Percentiles rank a stretch among this genome's conserved stretches.
These are phyloP conservation scores for Polypterus bichir DNA, from an alignment of 2,113 vertebrate genomes.

Conservation along the genomic window DNA sequence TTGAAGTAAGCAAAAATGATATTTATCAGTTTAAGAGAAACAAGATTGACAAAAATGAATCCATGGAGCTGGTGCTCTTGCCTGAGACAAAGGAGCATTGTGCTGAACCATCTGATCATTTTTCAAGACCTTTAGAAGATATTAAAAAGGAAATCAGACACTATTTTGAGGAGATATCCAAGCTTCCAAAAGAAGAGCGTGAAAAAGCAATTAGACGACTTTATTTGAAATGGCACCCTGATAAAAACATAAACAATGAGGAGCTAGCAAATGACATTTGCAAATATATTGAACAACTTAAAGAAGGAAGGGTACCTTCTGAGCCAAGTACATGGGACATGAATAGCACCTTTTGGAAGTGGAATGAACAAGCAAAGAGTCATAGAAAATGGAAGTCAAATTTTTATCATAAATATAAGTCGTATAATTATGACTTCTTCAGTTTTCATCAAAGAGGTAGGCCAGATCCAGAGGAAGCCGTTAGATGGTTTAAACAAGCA, in stretches of 20 bases:
- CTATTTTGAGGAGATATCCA: conserved; percentile 43
- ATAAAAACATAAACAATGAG: conserved; percentile 47
- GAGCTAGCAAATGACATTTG: conserved; percentile 38
- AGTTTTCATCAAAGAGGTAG: conserved; percentile 22
- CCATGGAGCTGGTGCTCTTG: conserved; percentile 16
- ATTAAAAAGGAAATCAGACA: conserved; percentile 53
- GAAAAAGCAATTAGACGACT: conserved; percentile 49
- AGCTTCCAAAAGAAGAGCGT: conserved; percentile 36
- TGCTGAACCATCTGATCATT: conserved; percentile 11
- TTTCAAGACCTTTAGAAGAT: conserved; percentile 35
- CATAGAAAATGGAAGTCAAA: conserved; percentile 35
- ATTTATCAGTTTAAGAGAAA: conserved; percentile 52
- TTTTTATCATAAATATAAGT: conserved; percentile 18
- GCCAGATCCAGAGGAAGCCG: conserved; percentile 44
- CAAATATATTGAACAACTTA: conserved; percentile 44
- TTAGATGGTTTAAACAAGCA: conserved; percentile 55
- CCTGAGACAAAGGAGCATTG: conserved; percentile 1
- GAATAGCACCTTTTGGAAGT: not conserved
- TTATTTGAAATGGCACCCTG: conserved; percentile 58
- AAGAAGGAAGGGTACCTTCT: conserved; percentile 29
- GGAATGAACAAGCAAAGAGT: not conserved
- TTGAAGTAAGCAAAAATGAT: conserved; percentile 46
- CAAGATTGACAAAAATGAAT: conserved; percentile 10
- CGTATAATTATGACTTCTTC: conserved; percentile 43
- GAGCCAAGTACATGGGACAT: not conserved